Evolutionary conservation across 2,888 invertebrate species (phyloP), one percentile per base, ranked within the genome.

Genomic region (Acanthacorydalis orientalis): DNA sequence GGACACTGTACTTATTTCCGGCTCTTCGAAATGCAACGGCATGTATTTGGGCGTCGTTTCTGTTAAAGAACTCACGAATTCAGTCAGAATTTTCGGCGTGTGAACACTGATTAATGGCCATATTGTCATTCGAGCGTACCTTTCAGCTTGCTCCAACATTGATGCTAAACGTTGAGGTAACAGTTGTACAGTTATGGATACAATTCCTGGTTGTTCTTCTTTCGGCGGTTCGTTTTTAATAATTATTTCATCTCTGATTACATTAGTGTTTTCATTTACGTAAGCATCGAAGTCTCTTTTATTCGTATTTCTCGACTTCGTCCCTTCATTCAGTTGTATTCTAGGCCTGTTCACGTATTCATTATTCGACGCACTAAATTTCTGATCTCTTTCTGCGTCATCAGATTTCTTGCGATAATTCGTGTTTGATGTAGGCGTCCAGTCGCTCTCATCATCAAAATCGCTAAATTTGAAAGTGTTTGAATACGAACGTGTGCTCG

Each of bases 71-170:
- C 56, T 54, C 12, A 66, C 65, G 40, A 67, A 60, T 48, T 66
- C 64, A 4, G 61, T 57, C 6, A 73, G 64, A 52, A 85, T 75
- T 49, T 77, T 77, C 0, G 86, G 85, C 1, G 85, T 83, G 61
- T 85, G 83, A 41, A 81, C 81, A 11, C 84, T 84, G 9, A 86
- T 83, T 7, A 86, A 61, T 0, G 85, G 85, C 46, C 85, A 62
- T 2, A 86, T 68, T 0, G 83, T 85, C 60, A 84, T 81, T 46
- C 84, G 71, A 0, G 87, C 85, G 61, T 87, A 87, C 44, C 79
- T 73, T 58, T 88, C 88, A 0, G 87, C 88, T 54, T 85, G 78
- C 37, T 86, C 82, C 43, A 89, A 74, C 62, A 89, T 77, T 4
- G 81, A 80, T 1, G 84, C 84, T 2, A 88, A 64, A 33, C 84